Base-by-base conservation (phyloP, 53 echinoderm and acorn worm species). In the Echinometra lucunter region DNA sequence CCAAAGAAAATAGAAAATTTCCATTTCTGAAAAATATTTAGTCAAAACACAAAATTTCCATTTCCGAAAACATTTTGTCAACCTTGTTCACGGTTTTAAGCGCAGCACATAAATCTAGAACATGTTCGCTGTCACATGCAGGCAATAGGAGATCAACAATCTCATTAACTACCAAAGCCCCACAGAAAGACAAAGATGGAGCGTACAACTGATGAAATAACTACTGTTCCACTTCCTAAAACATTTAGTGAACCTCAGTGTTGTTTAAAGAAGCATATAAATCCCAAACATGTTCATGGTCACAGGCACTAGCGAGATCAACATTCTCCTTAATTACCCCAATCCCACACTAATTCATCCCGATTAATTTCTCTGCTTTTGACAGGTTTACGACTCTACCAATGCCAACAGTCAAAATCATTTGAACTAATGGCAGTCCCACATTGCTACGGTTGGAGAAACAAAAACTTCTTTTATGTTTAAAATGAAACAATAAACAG, bases 321-420 rank as follows among this genome's bases (percentile, higher is more conserved):
- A 19, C 25, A 25, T 81, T 81, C 44, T 42, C 81, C 2, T 81
- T 40, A 81, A 81, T 81, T 44, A 81, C 44, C 40, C n/a, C 27
- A 42, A n/a, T 49, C 37, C 47, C 28, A 49, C 85, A 27, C 27
- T 85, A 85, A 85, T n/a, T 85, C 53, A 85, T 8, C 85, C 13
- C 27, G 47, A 85, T 45, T 85, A 85, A 85, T 85, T 42, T 44
- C 44, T 45, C 85, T 49, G n/a, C 28, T 85, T 85, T n/a, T 47
- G 85, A 85, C 85, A 85, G 85, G n/a, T 85, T 85, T n/a, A 85
- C 37, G 49, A 49, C 28, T 47, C 28, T 49, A 47, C 49, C 85
- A 85, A 85, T 47, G 85, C 28, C 85, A 85, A 85, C 45, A 6
- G 49, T 15, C 85, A 85, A 85, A 45, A 85, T 12, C 1, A 28